phyloP scores from a whole-genome alignment of 2,113 vertebrate genomes.

The Pluvialis apricaria region DNA sequence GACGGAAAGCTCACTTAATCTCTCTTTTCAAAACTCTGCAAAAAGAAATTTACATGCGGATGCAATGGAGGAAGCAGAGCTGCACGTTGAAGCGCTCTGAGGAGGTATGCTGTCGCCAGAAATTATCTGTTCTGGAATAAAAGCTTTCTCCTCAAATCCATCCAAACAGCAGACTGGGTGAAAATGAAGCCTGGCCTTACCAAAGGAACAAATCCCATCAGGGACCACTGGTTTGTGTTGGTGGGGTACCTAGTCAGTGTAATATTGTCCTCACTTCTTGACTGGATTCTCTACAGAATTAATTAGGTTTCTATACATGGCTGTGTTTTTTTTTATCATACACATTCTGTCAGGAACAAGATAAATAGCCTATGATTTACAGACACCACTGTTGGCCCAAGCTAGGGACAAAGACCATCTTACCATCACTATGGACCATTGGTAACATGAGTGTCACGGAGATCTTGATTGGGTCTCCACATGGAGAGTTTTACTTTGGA shows the following conservation, averaged over 20 bases:
- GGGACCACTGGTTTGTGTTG: not conserved
- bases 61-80: not conserved
- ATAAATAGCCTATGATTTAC: not conserved
- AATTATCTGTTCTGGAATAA: not conserved
- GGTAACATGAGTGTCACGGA: not conserved
- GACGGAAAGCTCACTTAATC: not conserved
- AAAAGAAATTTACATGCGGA: not conserved
- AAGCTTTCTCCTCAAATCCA: not conserved
- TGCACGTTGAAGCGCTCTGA: not conserved
- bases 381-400: not conserved
- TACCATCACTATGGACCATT: accelerated
- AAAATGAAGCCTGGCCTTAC: not conserved
- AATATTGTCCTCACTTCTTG: not conserved
- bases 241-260: not conserved
- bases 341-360: not conserved
- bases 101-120: not conserved
- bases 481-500: not conserved
- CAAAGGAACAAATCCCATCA: not conserved
- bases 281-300: not conserved
- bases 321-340: not conserved
- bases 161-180: not conserved
- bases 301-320: not conserved
- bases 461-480: not conserved
- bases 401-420: not conserved
- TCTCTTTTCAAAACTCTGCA: not conserved